These are phyloP conservation scores for Carassius auratus DNA, from an alignment of 2,113 vertebrate species.

Conservation along the genomic window DNA sequence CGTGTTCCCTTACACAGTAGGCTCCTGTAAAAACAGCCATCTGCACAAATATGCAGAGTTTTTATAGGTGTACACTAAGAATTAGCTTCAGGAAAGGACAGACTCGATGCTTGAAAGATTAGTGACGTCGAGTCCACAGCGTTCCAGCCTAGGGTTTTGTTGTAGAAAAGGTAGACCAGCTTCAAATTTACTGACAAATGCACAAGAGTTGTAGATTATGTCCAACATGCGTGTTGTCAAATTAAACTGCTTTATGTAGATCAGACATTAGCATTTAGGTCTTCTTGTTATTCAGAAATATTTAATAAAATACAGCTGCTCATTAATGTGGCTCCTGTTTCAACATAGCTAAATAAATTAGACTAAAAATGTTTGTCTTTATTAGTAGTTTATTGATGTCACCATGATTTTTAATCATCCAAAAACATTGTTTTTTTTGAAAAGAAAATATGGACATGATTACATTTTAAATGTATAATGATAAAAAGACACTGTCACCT, in stretches of 20 bases:
- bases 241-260: neutral
- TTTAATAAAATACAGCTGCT: no score
- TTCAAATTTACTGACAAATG: neutral
- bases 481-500: no score
- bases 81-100: conserved; percentile 47
- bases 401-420: no score
- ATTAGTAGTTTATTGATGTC: no score
- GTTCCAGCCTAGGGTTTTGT: conserved; percentile 36
- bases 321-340: no score
- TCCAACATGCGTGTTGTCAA: neutral
- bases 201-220: conserved; percentile 7
- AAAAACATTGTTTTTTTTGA: no score
- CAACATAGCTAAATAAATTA: no score
- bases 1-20: conserved; percentile 57
- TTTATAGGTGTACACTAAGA: conserved; percentile 56
- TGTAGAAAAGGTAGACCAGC: conserved; percentile 19
- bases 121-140: conserved; percentile 39
- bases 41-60: conserved; percentile 55
- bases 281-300: no score
- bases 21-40: conserved; percentile 56
- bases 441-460: no score
- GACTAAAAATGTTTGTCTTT: no score
- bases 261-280: no score
- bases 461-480: no score
- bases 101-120: conserved; percentile 51